Evolutionary conservation across 2,113 vertebrate species (phyloP), one percentile per base, ranked within the genome.

Genomic region (Pholis gunnellus): DNA sequence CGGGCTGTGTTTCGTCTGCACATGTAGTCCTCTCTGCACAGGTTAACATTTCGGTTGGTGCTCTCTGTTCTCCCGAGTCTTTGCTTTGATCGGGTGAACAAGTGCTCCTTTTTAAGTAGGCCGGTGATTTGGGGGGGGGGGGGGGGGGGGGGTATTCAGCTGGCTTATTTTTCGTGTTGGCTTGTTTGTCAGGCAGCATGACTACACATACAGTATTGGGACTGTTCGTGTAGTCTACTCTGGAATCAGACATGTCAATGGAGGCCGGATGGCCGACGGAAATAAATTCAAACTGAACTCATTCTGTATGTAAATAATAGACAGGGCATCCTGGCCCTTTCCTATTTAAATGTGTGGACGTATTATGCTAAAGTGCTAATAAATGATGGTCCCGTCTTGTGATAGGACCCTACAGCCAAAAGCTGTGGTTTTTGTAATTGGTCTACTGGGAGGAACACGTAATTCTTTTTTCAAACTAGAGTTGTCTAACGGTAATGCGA

Each of bases 1-100:
- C 42, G 10, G 72, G 73, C 87, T 22, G 74, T 8, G 74, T 67
- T 87, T 63, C 60, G 34, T 83, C 88, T 78, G 87, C 73, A 84
- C 67, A 79, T 13, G 73, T 1, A 56, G 69, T 38, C 42, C 61
- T 71, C 79, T 59, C 75, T 80, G 59, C 61, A 64, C 79, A 48
- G 72, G 68, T 82, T 67, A 59, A 59, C 61, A 42, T 78, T 76
- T 52, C 68, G 75, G 46, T 76, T 72, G 46, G 34, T 3, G 6
- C 72, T 87, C 72, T 87, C 36, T 15, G 22, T 68, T 81, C 78
- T 71, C 59, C 78, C 1, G 36, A 44, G 42, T 72, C 48, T 10
- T 38, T 2, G 61, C 60, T 82, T 82, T 85, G 65, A 88, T 76
- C 14, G 18, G 20, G 44, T 13, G 17, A 83, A 79, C 74, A 82